Conservation (phyloP, 2,113 vertebrate genomes). For the Megaceryle torquata region DNA sequence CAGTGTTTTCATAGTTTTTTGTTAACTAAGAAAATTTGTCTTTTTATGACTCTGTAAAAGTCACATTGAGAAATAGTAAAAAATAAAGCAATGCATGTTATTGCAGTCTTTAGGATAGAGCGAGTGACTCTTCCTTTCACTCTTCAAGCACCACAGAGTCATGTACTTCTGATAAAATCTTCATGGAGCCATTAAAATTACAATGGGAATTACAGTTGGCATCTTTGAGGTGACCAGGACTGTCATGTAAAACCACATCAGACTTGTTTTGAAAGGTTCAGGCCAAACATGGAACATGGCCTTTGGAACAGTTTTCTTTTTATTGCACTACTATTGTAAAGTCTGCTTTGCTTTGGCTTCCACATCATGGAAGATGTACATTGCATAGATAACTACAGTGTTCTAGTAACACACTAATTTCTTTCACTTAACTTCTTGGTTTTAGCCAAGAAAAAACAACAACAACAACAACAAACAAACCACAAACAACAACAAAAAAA, state of each 20-base stretch:
- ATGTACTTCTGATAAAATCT: slow-evolving; percentile 56
- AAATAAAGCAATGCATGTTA: slow-evolving; percentile 63
- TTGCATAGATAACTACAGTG: not conserved
- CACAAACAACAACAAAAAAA: too few relatives aligned
- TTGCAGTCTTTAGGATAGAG: slow-evolving; percentile 41
- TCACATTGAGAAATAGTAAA: slow-evolving; percentile 53
- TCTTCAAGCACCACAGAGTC: slow-evolving; percentile 34
- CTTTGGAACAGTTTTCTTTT: not conserved
- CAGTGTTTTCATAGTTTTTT: slow-evolving; percentile 24
- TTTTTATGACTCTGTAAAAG: slow-evolving; percentile 63
- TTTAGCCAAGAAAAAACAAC: not conserved
- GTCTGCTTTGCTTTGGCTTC: not conserved
- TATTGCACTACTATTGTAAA: not conserved
- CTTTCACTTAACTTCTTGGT: not conserved
- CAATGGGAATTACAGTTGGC: not conserved
- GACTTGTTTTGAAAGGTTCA: not conserved
- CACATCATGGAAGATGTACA: not conserved
- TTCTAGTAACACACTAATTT: not conserved
- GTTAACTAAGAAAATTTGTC: slow-evolving; percentile 57
- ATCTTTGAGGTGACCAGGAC: slow-evolving; percentile 10
- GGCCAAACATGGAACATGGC: not conserved
- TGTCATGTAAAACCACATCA: not conserved
- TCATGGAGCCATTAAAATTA: slow-evolving; percentile 26
- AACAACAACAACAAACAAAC: too few relatives aligned
- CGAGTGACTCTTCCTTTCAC: not conserved